A percentile compares a stretch with the other conserved stretches of the same genome.
phyloP scores from a whole-genome alignment of 2,888 invertebrate genomes.

The Vanessa cardui region DNA sequence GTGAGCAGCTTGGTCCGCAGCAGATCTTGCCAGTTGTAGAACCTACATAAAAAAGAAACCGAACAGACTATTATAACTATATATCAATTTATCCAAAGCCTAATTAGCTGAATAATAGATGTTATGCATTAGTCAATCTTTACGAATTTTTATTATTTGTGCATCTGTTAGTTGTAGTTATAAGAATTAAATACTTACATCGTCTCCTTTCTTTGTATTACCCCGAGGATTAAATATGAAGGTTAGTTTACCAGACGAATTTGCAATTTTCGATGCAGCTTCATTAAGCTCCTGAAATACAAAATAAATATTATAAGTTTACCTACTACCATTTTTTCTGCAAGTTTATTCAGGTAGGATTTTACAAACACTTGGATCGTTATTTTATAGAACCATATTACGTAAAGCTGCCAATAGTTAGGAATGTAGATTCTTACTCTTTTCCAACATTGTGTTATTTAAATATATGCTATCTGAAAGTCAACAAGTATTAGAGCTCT shows the following conservation, averaged over 20 bases:
- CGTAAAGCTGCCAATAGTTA: too few species aligned
- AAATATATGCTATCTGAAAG: too few species aligned
- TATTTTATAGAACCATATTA: too few species aligned
- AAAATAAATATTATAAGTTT: not conserved
- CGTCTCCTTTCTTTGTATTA: constrained; percentile 33
- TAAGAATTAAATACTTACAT: constrained; percentile 18
- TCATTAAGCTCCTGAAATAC: constrained; percentile 45
- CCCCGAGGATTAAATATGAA: constrained; percentile 36
- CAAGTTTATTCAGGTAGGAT: too few species aligned
- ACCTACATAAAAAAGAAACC: constrained; percentile 13
- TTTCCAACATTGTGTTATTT: too few species aligned
- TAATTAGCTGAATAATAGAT: not conserved
- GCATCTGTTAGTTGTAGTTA: too few species aligned
- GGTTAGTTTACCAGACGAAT: constrained; percentile 41
- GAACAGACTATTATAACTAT: too few species aligned
- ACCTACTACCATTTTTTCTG: not conserved
- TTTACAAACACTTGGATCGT: too few species aligned
- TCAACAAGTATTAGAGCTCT: too few species aligned
- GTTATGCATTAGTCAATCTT: not conserved
- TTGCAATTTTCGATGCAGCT: constrained; percentile 39
- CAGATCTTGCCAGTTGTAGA: constrained; percentile 21
- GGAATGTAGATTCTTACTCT: too few species aligned
- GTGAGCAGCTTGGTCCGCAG: constrained; percentile 17
- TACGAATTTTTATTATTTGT: too few species aligned
- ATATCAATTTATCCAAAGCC: too few species aligned